A percentile compares a stretch with the other conserved stretches of the same genome.
Conservation (phyloP, 1,140 invertebrate species). For the Leptoteleia sp. region DNA sequence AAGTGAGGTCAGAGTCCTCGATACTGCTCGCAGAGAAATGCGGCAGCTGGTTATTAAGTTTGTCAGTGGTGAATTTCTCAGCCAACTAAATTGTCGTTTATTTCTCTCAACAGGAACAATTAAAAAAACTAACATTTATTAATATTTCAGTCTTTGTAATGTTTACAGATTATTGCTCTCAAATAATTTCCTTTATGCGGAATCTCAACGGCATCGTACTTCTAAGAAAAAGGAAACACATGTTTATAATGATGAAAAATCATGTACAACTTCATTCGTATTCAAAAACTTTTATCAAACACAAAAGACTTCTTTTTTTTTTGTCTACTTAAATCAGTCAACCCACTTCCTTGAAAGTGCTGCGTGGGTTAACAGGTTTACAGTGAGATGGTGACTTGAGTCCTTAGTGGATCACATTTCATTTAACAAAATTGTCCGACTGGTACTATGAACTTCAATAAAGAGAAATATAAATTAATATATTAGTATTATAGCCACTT, state of each 20-base stretch:
- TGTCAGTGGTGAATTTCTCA: conserved; percentile 37
- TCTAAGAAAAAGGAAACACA: not conserved
- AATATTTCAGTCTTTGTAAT: too few relatives aligned
- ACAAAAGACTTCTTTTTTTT: conserved; percentile 28
- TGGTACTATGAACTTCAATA: conserved; percentile 1
- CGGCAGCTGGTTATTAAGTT: conserved; percentile 28
- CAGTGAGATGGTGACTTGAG: not conserved
- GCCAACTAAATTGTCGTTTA: conserved; percentile 32
- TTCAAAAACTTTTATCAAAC: not conserved
- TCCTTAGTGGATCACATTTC: not conserved
- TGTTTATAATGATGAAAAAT: conserved; percentile 2
- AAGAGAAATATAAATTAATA: conserved; percentile 3
- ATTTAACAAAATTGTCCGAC: conserved; percentile 1
- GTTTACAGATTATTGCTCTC: too few relatives aligned
- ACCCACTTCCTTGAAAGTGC: not conserved
- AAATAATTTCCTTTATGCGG: not conserved
- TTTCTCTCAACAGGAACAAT: conserved; percentile 3
- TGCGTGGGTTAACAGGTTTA: conserved; percentile 59
- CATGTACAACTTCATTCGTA: too few relatives aligned
- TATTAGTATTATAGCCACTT: conserved; percentile 1
- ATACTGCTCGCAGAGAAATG: conserved; percentile 29
- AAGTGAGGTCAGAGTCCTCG: conserved; percentile 56
- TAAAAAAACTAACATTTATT: too few relatives aligned
- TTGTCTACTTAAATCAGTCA: conserved; percentile 19
- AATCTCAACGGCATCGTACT: not conserved